Base-by-base conservation (phyloP, 2,113 vertebrate species). In the Haemorhous mexicanus region DNA sequence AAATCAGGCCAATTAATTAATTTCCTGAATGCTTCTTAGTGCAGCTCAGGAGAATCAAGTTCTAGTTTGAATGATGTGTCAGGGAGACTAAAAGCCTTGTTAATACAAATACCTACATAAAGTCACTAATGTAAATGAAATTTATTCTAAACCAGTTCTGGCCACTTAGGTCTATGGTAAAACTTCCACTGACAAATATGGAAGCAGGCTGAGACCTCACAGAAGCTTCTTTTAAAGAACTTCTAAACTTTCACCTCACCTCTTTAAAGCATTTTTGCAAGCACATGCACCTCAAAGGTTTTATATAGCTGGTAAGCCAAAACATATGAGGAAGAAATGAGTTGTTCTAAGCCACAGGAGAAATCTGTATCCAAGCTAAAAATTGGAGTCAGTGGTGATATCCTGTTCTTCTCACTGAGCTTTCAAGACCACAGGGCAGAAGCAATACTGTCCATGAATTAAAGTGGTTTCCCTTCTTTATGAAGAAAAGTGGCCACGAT, bases 301-400 rank as follows among this genome's bases (percentile, higher is more conserved):
- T 86, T 53, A 46, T 89, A 49, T 8, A 88, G 47, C 56, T 73
- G 28, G 15, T 67, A 49, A 95, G 27, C 27, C 66, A 85, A 90
- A 86, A 74, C 72, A 86, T 28, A 90, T 67, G 64, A 85, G 28
- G 24, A 94, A 88, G 44, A 95, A 91, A 91, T 59, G 44, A 80
- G 23, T 90, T 79, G 14, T 80, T 89, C 50, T 88, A 90, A 82
- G 47, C 55, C 67, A 63, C 63, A 87, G 52, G 74, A 93, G 47
- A 88, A 86, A 68, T 52, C 49, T 70, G 28, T 84, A 20, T 89
- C 49, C 81, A 70, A 85, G 61, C 26, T 79, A 78, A 62, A 89
- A 87, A 84, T 3, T 69, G 21, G 39, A 50, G 8, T 75, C n/a
- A 55, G 17, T 74, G 53, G 33, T 74, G 49, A 68, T 73, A 76